Conservation (phyloP, 2,797 vertebrate genomes). For the Danio aesculapii region DNA sequence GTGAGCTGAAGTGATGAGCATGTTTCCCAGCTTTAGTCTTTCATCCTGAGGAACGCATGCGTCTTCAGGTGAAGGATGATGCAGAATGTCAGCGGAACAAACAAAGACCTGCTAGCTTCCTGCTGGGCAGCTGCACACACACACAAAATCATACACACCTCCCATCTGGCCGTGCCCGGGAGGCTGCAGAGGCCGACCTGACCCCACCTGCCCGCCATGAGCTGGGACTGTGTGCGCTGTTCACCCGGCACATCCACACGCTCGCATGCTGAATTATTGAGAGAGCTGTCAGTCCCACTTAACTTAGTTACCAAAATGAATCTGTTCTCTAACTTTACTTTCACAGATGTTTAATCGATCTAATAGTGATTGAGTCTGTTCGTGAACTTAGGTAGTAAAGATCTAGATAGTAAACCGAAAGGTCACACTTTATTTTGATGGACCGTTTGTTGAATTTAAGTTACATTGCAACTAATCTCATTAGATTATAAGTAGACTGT, state of each 20-base stretch:
- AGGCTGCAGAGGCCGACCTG: slow-evolving; percentile 24
- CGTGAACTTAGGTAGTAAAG: too few species aligned
- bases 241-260: slow-evolving; percentile 20
- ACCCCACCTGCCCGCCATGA: slow-evolving; percentile 32
- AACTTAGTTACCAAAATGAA: slow-evolving; percentile 22
- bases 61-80: slow-evolving; percentile 39
- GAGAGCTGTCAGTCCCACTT: slow-evolving; percentile 58
- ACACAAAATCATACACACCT: slow-evolving; percentile 34
- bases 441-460: too few species aligned
- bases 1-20: slow-evolving; percentile 18
- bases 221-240: slow-evolving; percentile 4
- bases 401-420: too few species aligned
- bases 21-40: slow-evolving; percentile 17
- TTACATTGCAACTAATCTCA: too few species aligned
- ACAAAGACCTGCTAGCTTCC: slow-evolving; percentile 33
- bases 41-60: slow-evolving; percentile 15
- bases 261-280: slow-evolving; percentile 55
- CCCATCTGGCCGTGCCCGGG: slow-evolving; percentile 49
- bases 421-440: too few species aligned
- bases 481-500: too few species aligned
- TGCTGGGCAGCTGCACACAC: slow-evolving; percentile 33
- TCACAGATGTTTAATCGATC: slow-evolving; percentile 22
- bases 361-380: not conserved
- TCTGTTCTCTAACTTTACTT: not conserved
- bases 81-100: slow-evolving; percentile 53